Conservation (phyloP, 2,113 vertebrate genomes). For the Beaufortia kweichowensis region DNA sequence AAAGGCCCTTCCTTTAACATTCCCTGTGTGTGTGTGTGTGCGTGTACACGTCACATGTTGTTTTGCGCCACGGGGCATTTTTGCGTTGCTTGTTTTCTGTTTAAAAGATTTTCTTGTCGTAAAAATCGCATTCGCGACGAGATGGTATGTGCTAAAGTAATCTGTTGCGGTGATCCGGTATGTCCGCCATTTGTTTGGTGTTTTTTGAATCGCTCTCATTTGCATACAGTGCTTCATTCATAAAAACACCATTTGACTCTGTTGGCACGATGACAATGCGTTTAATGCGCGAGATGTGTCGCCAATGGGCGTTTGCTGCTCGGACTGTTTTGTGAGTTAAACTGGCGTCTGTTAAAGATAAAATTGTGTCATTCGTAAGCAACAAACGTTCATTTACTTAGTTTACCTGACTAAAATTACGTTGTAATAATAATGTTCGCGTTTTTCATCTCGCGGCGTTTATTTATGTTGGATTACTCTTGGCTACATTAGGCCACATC, state of each 20-base stretch:
- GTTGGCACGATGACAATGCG: constrained; percentile 13
- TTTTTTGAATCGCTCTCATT: constrained; percentile 74
- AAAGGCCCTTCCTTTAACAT: constrained; percentile 37
- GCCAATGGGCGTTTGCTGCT: constrained; percentile 1
- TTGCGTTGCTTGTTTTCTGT: not conserved
- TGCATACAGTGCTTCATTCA: constrained; percentile 84
- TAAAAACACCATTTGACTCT: constrained; percentile 68
- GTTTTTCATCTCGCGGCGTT: not conserved
- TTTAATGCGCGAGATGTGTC: not conserved
- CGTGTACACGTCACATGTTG: constrained; percentile 4
- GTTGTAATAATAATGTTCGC: not conserved
- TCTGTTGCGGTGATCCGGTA: constrained; percentile 2
- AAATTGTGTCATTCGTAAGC: not conserved
- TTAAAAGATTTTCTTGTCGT: not conserved
- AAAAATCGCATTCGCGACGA: not conserved
- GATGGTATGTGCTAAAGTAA: not conserved
- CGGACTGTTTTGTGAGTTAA: not conserved
- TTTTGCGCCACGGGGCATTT: constrained; percentile 10
- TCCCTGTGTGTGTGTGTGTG: not conserved
- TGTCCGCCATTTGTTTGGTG: constrained; percentile 73
- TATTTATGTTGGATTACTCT: not conserved
- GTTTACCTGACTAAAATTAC: not conserved
- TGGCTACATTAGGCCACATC: not conserved
- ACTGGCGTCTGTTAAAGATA: not conserved
- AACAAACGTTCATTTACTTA: not conserved